Evolutionary conservation across 2,113 vertebrate species (phyloP).

Genomic region (Dipodomys spectabilis): DNA sequence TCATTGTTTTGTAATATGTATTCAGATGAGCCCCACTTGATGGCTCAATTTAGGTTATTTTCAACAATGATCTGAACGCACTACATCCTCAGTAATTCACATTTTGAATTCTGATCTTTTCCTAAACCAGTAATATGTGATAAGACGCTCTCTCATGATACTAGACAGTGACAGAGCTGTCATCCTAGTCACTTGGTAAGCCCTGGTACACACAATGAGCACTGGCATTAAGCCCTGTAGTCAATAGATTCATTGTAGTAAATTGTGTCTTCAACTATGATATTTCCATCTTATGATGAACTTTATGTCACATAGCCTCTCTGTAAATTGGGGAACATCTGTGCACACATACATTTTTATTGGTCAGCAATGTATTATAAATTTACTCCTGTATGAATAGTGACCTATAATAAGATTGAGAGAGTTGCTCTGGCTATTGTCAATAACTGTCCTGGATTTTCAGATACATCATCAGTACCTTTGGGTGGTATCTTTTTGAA

Average conservation of each 20-base stretch:
- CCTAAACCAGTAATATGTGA: no score
- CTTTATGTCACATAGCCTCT: neutral
- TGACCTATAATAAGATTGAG: neutral
- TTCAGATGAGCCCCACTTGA: neutral
- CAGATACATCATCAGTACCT: neutral
- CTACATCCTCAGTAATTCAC: neutral
- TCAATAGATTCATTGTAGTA: neutral
- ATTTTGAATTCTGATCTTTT: neutral
- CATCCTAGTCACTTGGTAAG: neutral
- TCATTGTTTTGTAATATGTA: neutral
- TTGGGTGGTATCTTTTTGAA: constrained; percentile 26
- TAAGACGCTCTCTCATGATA: neutral
- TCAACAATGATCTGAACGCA: neutral
- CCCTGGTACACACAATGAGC: fast-evolving
- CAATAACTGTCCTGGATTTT: neutral
- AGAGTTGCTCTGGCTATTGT: neutral
- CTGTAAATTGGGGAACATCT: neutral
- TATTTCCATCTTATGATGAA: neutral
- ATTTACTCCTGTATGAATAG: neutral
- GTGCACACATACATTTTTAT: neutral
- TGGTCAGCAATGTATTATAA: neutral
- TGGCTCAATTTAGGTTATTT: neutral
- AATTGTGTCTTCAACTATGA: neutral
- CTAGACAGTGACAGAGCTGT: fast-evolving
- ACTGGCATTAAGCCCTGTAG: neutral